Base-by-base conservation (phyloP, 2,888 invertebrate genomes). In the Fragum sueziense region DNA sequence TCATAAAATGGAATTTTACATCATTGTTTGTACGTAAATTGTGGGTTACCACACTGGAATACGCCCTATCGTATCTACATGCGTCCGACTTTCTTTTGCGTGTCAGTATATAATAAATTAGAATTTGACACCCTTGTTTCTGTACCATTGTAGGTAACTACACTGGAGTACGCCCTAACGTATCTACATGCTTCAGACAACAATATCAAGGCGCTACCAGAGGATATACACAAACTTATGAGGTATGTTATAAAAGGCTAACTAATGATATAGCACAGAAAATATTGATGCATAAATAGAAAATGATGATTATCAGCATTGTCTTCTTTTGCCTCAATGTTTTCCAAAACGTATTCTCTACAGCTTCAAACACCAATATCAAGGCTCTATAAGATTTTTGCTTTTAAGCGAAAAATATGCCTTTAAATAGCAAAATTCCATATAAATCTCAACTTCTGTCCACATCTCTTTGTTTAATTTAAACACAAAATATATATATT, bases 121-220 rank as follows among this genome's bases (percentile, higher is more conserved):
- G 9, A 17, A 11, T 9, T 41, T 41, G 17, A 34, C 14, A 11
- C 33, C 33, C 22, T 59, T 65, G 33, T 73, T 6, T 61, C 51
- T 82, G 76, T n/a, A 52, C 22, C n/a, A n/a, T 31, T 51, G n/a
- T 29, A 81, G 81, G 81, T 81, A 17, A 81, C 81, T 70, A 85
- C 85, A 0, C 74, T 91, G 72, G 86, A 89, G 70, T 91, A 86
- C 71, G 89, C 89, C 14, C 77, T 92, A 74, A 89, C 86, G 4
- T 82, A 86, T 41, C 83, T 92, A 11, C 82, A 90, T 68, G 90
- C 89, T 1, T 85, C 86, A 25, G 69, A 89, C 76, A 92, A 92
- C 83, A 72, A 85, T 29, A 79, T 92, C 31, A 88, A 88, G 37
- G 72, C 62, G 0, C 82, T 92, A 0, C 91, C 91, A 0, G 75